Conservation (phyloP, 2,113 vertebrate species). For the Entomyzon cyanotis region DNA sequence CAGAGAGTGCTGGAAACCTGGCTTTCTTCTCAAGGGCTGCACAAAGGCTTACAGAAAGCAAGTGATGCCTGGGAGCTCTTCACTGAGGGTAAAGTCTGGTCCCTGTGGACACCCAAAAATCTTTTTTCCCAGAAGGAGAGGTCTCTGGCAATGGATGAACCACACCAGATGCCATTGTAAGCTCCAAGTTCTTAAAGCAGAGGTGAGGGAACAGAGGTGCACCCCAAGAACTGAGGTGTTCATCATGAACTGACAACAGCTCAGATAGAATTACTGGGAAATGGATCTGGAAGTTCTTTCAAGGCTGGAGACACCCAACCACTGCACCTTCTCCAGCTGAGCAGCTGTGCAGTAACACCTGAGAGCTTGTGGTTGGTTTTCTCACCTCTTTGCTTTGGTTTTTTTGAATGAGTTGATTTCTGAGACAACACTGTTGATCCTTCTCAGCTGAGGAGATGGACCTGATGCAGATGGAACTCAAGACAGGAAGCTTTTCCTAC, state of each 20-base stretch:
- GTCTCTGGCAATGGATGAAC: background rate
- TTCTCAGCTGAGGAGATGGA: background rate
- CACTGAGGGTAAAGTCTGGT: no score
- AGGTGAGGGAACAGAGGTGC: background rate
- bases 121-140: background rate
- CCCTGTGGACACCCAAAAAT: no score
- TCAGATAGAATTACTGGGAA: background rate
- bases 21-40: no score
- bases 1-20: no score
- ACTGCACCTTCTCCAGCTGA: background rate
- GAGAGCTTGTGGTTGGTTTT: background rate
- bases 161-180: background rate
- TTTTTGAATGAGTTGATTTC: background rate
- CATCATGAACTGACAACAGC: background rate
- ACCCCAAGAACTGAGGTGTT: rapidly evolving
- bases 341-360: background rate
- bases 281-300: background rate
- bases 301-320: background rate
- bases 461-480: background rate
- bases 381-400: background rate
- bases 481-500: background rate
- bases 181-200: background rate
- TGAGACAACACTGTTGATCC: background rate
- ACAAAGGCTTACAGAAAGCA: no score
- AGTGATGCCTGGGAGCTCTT: no score